Percentiles rank a stretch among this genome's conserved stretches.
Evolutionary conservation across 2,113 vertebrate species (phyloP).

Genomic region (Strix aluco): DNA sequence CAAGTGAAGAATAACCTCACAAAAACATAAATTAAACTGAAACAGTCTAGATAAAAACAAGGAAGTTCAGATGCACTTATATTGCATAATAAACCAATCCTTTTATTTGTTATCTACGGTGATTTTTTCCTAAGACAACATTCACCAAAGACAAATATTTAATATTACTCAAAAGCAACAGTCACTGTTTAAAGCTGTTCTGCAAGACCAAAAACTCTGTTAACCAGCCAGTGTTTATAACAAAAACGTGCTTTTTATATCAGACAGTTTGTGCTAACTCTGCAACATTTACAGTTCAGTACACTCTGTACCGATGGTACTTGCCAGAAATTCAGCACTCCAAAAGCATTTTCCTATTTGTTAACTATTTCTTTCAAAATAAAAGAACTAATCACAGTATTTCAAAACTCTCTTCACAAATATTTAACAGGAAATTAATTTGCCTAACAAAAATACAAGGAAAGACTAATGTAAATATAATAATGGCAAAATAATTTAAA

Average conservation of each 20-base stretch:
- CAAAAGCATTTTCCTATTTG: slow-evolving; percentile 36
- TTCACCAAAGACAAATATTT: slow-evolving; percentile 57
- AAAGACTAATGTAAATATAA: neutral
- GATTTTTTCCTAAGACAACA: slow-evolving; percentile 29
- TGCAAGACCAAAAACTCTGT: slow-evolving; percentile 32
- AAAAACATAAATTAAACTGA: neutral
- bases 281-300: slow-evolving; percentile 64
- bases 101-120: slow-evolving; percentile 27
- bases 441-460: neutral
- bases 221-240: slow-evolving; percentile 60
- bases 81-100: neutral
- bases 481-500: neutral
- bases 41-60: neutral
- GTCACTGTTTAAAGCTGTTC: slow-evolving; percentile 35
- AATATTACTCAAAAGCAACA: slow-evolving; percentile 62
- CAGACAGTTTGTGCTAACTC: slow-evolving; percentile 65
- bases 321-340: slow-evolving; percentile 59
- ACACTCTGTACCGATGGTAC: slow-evolving; percentile 59
- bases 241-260: slow-evolving; percentile 65
- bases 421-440: neutral
- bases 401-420: neutral
- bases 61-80: neutral
- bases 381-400: neutral
- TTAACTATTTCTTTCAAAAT: slow-evolving; percentile 57
- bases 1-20: neutral